Evolutionary conservation across 1,140 invertebrate species (phyloP), one percentile per base, ranked within the genome.

Genomic region (Eciton burchellii): DNA sequence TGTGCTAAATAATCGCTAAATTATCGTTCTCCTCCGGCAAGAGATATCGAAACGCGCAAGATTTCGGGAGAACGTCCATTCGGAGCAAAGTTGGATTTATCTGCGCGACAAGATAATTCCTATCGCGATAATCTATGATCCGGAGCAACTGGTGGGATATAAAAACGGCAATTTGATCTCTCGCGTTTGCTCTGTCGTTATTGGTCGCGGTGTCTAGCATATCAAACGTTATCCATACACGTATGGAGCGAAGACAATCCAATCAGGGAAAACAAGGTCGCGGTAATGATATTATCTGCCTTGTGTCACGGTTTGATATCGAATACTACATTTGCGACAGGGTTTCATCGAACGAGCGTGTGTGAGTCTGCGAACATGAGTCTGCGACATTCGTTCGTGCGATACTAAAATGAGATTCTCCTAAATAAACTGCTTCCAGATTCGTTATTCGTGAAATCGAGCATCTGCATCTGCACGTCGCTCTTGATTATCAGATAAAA

Each of bases 251-350:
- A 77, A 82, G 84, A 82, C 87, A 91, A 91, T 92, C 87, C 86
- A 90, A 89, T 91, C 88, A 89, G 85, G 81, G 65, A 82, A 90
- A 91, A 91, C 90, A 92, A 92, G 88, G 86, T 91, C 87, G 88
- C 77, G 76, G 82, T 91, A 91, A 92, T 89, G 85, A 88, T 90
- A 92, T 91, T 92, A 87, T 90, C 85, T 68, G 73, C 68, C 88
- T 88, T 65, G 84, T 88, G 81, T 87, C 88, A 85, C 84, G 83
- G 70, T 89, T 90, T 90, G 89, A 91, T 91, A 91, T 90, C 88
- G 85, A 89, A 86, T 83, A 82, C 62, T 74, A 35, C 35, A n/a
- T 85, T n/a, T 54, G 74, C 71, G 76, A 35, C 82, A 84, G 35
- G 83, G 56, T 84, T 88, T 88, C 72, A 77, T 87, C n/a, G 47